phyloP scores from a whole-genome alignment of 35 echinoderm and acorn worm genomes.

The Heliocidaris tuberculata region DNA sequence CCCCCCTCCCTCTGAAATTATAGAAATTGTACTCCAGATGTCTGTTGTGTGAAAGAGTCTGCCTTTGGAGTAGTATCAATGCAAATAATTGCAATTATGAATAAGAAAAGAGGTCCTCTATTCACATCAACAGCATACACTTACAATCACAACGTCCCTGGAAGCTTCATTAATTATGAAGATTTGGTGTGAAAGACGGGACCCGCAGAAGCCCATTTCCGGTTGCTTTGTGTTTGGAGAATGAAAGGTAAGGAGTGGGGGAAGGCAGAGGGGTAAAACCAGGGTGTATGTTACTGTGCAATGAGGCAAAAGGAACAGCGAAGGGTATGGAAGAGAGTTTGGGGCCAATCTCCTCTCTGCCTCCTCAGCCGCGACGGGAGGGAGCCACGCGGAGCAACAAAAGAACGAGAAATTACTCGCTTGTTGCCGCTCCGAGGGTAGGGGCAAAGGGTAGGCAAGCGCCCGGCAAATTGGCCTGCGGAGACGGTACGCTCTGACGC shows the following conservation, averaged over 20 bases:
- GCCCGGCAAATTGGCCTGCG: constrained; percentile 37
- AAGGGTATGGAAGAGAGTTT: neutral
- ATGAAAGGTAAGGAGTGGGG: neutral
- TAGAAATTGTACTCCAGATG: constrained; percentile 25
- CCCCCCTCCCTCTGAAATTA: neutral
- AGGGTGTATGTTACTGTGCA: constrained; percentile 39
- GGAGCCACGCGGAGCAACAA: constrained; percentile 20
- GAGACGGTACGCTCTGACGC: constrained; percentile 18
- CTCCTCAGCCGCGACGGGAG: constrained; percentile 27
- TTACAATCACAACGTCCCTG: constrained; percentile 2
- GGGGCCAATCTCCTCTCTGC: constrained; percentile 35
- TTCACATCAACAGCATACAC: neutral
- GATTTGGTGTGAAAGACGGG: constrained; percentile 3
- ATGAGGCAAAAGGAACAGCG: neutral
- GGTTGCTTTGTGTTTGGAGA: constrained; percentile 17
- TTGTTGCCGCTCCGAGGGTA: constrained; percentile 30
- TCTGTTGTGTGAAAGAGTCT: neutral
- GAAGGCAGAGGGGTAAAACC: neutral
- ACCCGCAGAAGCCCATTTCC: constrained; percentile 7
- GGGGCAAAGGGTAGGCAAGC: constrained; percentile 42
- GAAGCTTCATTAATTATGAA: constrained; percentile 13
- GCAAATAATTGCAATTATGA: constrained; percentile 33
- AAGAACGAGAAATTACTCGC: constrained; percentile 38
- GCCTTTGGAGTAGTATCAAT: neutral
- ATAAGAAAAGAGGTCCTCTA: neutral